Conservation (phyloP, 2,888 invertebrate genomes). For the Polyommatus iphigenia region DNA sequence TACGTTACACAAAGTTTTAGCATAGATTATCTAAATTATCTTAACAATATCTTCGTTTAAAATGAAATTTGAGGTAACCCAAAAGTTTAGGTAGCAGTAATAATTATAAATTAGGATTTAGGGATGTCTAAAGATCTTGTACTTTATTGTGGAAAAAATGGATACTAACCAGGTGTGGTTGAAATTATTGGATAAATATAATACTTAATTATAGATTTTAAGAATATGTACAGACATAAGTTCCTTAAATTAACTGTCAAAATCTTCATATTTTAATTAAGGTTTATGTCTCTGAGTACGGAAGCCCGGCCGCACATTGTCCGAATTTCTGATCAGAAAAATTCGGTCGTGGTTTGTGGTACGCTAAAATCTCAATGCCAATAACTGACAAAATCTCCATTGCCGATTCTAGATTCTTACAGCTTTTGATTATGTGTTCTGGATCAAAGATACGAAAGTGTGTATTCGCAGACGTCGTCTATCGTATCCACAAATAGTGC, state of each 20-base stretch:
- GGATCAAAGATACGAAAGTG: not conserved
- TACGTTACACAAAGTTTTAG: conserved; percentile 20
- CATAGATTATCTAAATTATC: not conserved
- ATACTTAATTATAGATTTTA: too few relatives aligned
- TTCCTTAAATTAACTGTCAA: too few relatives aligned
- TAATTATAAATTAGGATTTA: not conserved
- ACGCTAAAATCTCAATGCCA: not conserved
- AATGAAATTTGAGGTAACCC: conserved; percentile 4
- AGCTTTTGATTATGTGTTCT: not conserved
- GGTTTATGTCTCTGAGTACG: too few relatives aligned
- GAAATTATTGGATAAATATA: not conserved
- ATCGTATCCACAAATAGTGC: conserved; percentile 15
- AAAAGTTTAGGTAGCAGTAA: not conserved
- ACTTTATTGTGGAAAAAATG: not conserved
- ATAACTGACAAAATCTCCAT: too few relatives aligned
- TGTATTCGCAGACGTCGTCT: not conserved
- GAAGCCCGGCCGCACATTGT: too few relatives aligned
- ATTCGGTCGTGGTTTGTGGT: too few relatives aligned
- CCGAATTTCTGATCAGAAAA: too few relatives aligned
- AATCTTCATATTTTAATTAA: too few relatives aligned
- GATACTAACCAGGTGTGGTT: not conserved
- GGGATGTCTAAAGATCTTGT: not conserved
- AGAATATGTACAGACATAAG: too few relatives aligned
- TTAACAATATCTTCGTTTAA: conserved; percentile 2
- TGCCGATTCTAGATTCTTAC: too few relatives aligned